Percentiles rank a stretch among this genome's conserved stretches.
Evolutionary conservation across 2,888 invertebrate genomes (phyloP).

Genomic region (Eilema depressum): DNA sequence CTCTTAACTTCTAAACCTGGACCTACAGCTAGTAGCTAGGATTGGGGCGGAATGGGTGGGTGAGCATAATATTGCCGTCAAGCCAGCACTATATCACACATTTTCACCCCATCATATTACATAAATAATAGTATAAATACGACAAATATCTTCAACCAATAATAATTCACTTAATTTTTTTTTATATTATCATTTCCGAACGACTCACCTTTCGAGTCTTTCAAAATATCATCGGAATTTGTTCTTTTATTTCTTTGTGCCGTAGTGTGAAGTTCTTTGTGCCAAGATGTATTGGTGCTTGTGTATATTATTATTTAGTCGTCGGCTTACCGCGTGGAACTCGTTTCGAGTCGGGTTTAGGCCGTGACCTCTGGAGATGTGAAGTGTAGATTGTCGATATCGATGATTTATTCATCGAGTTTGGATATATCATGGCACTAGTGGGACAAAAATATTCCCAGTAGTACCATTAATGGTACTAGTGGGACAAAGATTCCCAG

Average conservation of each 20-base stretch:
- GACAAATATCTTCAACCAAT: background rate
- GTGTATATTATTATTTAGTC: conserved; percentile 79
- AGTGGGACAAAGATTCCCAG: too few species aligned
- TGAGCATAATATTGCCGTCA: too few species aligned
- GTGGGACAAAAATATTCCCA: too few species aligned
- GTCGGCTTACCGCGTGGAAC: conserved; percentile 73
- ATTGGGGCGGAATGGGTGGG: too few species aligned
- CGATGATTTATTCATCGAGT: conserved; percentile 45
- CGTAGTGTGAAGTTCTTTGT: conserved; percentile 30
- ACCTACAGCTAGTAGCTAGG: too few species aligned
- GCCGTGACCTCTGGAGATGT: conserved; percentile 82
- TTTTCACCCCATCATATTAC: too few species aligned
- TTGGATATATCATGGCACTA: too few species aligned
- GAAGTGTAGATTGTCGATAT: conserved; percentile 36
- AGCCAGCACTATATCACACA: too few species aligned
- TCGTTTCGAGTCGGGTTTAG: conserved; percentile 76
- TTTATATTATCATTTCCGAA: background rate
- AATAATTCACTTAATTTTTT: background rate
- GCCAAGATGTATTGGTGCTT: conserved; percentile 56
- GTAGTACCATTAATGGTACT: too few species aligned
- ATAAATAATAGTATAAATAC: too few species aligned
- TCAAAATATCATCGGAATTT: conserved; percentile 35
- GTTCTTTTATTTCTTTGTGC: conserved; percentile 28
- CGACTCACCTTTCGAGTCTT: conserved; percentile 14
- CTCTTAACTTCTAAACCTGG: too few species aligned